Conservation (phyloP, 2,797 vertebrate genomes). For the Oryzias dopingdopingensis region DNA sequence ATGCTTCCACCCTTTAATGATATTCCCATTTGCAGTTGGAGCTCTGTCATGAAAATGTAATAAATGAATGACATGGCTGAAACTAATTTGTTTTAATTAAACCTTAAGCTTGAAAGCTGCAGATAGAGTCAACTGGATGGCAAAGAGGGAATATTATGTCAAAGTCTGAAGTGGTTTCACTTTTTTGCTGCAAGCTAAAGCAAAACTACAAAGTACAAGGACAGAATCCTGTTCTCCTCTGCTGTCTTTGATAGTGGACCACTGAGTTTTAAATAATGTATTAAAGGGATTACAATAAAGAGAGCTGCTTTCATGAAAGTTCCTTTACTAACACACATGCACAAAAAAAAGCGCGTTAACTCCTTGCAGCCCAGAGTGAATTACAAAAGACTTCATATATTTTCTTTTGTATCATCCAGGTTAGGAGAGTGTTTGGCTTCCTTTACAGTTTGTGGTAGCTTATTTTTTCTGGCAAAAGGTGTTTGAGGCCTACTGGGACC, state of each 20-base stretch:
- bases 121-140: conserved; percentile 59
- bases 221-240: conserved; percentile 70
- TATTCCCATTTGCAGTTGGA: conserved; percentile 21
- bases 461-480: conserved; percentile 87
- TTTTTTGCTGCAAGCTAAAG: conserved; percentile 56
- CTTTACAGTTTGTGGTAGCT: conserved; percentile 80
- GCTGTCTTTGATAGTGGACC: conserved; percentile 78
- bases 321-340: conserved; percentile 55
- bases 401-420: conserved; percentile 75
- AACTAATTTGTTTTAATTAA: conserved; percentile 59
- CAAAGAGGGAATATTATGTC: conserved; percentile 72
- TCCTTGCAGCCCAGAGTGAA: conserved; percentile 63
- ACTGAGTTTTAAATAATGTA: conserved; percentile 79
- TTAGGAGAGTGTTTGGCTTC: conserved; percentile 81
- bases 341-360: conserved; percentile 66
- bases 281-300: conserved; percentile 77
- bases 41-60: conserved; percentile 43
- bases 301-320: conserved; percentile 69
- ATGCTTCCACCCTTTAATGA: conserved; percentile 15
- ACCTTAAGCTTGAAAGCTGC: conserved; percentile 55
- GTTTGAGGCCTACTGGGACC: conserved; percentile 86
- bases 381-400: conserved; percentile 72
- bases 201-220: conserved; percentile 68
- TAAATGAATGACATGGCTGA: conserved; percentile 26
- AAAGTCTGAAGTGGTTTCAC: conserved; percentile 64